A percentile compares a stretch with the other conserved stretches of the same genome.
These are phyloP conservation scores for Chaetodon auriga DNA, from an alignment of 2,113 vertebrate genomes.

Conservation along the genomic window DNA sequence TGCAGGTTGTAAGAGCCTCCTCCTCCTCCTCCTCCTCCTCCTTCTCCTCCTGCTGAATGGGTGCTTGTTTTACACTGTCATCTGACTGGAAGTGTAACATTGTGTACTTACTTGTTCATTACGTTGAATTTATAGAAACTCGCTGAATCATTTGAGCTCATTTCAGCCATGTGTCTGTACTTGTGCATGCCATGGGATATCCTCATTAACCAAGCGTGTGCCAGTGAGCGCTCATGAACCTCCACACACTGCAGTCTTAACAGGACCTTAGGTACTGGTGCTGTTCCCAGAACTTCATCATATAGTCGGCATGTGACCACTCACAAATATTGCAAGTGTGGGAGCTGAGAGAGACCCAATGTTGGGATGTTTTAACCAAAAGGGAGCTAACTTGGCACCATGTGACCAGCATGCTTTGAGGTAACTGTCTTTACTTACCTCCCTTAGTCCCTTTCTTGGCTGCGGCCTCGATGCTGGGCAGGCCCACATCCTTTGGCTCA, in stretches of 20 bases:
- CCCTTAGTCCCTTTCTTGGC: slow-evolving; percentile 88
- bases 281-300: neutral
- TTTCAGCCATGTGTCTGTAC: neutral
- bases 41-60: no score
- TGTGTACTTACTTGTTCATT: neutral
- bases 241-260: neutral
- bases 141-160: neutral
- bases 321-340: neutral
- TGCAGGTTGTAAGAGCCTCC: no score
- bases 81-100: neutral
- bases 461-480: slow-evolving; percentile 87
- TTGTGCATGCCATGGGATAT: no score
- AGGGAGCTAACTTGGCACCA: neutral
- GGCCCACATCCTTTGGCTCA: slow-evolving; percentile 93
- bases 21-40: no score
- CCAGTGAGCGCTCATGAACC: neutral
- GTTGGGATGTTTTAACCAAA: neutral
- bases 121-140: neutral
- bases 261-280: neutral
- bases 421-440: slow-evolving; percentile 54
- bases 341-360: neutral
- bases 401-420: neutral
- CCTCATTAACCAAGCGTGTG: neutral
- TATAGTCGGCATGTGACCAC: neutral
- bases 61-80: neutral